Conservation (phyloP, 2,797 vertebrate species). For the Bovichtus diacanthus region DNA sequence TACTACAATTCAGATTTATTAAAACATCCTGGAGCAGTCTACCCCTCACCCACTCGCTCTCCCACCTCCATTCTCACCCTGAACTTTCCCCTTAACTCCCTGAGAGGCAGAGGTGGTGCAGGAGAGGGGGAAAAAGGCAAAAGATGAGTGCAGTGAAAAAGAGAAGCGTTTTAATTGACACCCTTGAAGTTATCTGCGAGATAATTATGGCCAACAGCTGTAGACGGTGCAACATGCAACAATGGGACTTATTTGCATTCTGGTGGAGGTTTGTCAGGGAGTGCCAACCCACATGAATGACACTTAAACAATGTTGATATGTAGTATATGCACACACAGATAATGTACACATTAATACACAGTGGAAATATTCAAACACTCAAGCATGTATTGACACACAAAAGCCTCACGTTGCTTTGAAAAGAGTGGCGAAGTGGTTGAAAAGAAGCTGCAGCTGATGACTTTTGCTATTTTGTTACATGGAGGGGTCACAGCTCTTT, state of each 20-base stretch:
- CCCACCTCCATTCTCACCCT: constrained; percentile 54
- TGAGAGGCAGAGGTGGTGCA: constrained; percentile 25
- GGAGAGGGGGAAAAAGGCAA: constrained; percentile 12
- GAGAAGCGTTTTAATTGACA: constrained; percentile 81
- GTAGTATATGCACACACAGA: constrained; percentile 18
- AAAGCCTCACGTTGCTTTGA: constrained; percentile 34
- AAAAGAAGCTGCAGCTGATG: constrained; percentile 52
- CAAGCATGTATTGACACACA: constrained; percentile 9
- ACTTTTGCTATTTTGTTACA: constrained; percentile 62
- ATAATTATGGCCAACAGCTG: constrained; percentile 85
- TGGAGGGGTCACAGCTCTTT: constrained; percentile 63
- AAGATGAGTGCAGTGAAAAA: constrained; percentile 58
- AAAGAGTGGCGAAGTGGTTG: constrained; percentile 26
- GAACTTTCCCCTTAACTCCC: constrained; percentile 68
- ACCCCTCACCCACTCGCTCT: constrained; percentile 4
- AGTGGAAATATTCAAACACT: constrained; percentile 15
- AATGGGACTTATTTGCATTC: constrained; percentile 81
- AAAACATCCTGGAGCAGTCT: constrained; percentile 42
- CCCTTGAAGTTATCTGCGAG: constrained; percentile 81
- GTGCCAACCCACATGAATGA: constrained; percentile 57
- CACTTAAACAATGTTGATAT: constrained; percentile 50
- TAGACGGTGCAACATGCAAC: constrained; percentile 78
- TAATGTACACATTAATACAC: constrained; percentile 28
- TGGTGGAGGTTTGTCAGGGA: constrained; percentile 52
- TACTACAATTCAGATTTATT: constrained; percentile 34